These are phyloP conservation scores for Vespertilio murinus DNA, from an alignment of 2,797 vertebrate genomes.

Conservation along the genomic window DNA sequence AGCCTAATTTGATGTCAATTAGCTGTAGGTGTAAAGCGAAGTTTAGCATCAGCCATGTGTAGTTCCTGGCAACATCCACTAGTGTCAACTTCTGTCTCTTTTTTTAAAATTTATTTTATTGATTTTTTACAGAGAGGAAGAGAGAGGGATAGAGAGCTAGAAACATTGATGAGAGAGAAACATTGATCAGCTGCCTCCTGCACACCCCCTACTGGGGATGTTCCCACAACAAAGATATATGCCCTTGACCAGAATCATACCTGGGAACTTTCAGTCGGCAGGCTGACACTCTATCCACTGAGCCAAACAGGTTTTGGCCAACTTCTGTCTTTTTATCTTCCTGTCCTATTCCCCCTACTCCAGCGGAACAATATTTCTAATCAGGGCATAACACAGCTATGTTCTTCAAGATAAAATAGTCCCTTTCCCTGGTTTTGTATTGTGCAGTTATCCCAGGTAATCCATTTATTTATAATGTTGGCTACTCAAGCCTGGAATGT, in stretches of 20 bases:
- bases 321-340: not conserved
- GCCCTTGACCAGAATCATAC: no score
- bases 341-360: not conserved
- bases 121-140: no score
- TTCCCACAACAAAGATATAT: no score
- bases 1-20: not conserved
- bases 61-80: not conserved
- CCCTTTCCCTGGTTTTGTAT: not conserved
- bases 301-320: no score
- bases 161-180: no score
- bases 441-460: not conserved
- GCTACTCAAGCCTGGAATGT: not conserved
- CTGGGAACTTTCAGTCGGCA: no score
- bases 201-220: no score
- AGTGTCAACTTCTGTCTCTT: not conserved
- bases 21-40: not conserved
- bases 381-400: not conserved
- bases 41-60: not conserved
- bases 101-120: no score
- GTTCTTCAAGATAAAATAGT: not conserved
- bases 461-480: not conserved
- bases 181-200: no score
- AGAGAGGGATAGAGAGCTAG: no score
- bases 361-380: not conserved
- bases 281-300: no score